A percentile compares a stretch with the other conserved stretches of the same genome.
phyloP scores from a whole-genome alignment of 2,888 invertebrate genomes.

The Hydropsyche betteni region DNA sequence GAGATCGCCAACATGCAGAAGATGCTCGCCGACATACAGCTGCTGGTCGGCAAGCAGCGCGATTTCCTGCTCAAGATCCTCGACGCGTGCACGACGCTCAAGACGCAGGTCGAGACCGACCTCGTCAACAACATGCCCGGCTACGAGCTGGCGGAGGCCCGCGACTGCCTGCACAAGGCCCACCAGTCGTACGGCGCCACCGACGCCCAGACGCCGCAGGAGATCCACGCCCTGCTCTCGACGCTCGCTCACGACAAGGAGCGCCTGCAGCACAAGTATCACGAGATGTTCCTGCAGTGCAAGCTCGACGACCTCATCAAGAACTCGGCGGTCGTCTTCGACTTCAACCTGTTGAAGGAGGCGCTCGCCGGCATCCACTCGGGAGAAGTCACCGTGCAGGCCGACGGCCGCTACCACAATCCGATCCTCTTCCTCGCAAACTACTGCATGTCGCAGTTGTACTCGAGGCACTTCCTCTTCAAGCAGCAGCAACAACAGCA shows the following conservation, averaged over 20 bases:
- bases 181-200: constrained; percentile 69
- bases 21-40: constrained; percentile 75
- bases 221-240: constrained; percentile 70
- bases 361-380: constrained; percentile 71
- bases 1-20: constrained; percentile 76
- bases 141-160: constrained; percentile 72
- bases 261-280: constrained; percentile 72
- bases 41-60: constrained; percentile 74
- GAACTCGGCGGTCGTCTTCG: constrained; percentile 72
- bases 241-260: constrained; percentile 73
- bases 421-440: constrained; percentile 78
- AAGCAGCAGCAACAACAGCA: constrained; percentile 57
- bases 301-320: constrained; percentile 76
- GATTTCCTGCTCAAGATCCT: constrained; percentile 77
- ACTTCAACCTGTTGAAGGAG: constrained; percentile 73
- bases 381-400: constrained; percentile 63
- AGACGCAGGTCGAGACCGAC: constrained; percentile 79
- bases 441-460: constrained; percentile 79
- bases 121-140: constrained; percentile 74
- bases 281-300: constrained; percentile 77
- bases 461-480: constrained; percentile 69
- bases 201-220: constrained; percentile 65
- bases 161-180: constrained; percentile 70
- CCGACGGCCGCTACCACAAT: constrained; percentile 66
- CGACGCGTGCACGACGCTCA: constrained; percentile 78